Evolutionary conservation across 2,113 vertebrate species (phyloP), one percentile per base, ranked within the genome.

Genomic region (Phalacrocorax brasilianus): DNA sequence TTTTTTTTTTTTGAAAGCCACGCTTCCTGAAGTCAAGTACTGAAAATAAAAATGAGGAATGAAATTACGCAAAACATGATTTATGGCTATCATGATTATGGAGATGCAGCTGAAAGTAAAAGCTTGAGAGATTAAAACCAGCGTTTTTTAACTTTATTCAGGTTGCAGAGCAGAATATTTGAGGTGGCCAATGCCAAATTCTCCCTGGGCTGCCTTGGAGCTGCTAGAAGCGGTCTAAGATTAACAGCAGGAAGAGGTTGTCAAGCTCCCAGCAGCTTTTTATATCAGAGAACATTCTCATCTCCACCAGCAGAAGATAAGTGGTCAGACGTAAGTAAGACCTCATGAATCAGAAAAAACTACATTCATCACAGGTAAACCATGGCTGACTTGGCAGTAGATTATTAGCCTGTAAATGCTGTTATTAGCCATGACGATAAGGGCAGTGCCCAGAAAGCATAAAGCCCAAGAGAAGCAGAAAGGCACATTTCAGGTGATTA

Each of bases 11-110:
- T 75, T 38, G 15, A 49, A 71, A 93, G 62, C 27, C 30, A 52
- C 58, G 24, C 49, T 76, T 91, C 58, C 81, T 50, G 11, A 40
- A 87, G 66, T 91, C 52, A 75, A 82, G 33, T 42, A 47, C 74
- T 95, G 88, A 96, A 93, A 96, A 79, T 89, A 94, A 89, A 88
- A 95, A 53, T 56, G 68, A 79, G 35, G 45, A 92, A 88, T 58
- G 33, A 89, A 44, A 84, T 74, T 67, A 80, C 61, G 76, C 47
- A 84, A 86, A 92, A 68, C 21, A 6, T 67, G 38, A 94, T 83
- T 93, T 96, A 89, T 24, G 52, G 81, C 63, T 78, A n/a, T 66
- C 66, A 33, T 22, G 63, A 70, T 26, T 62, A 38, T 8, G 40
- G 71, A 89, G 58, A 85, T 88, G 71, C 42, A 76, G 67, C 50